Evolutionary conservation across 1,140 invertebrate genomes (phyloP), one percentile per base, ranked within the genome.

Genomic region (Rhyacophila brunnea): DNA sequence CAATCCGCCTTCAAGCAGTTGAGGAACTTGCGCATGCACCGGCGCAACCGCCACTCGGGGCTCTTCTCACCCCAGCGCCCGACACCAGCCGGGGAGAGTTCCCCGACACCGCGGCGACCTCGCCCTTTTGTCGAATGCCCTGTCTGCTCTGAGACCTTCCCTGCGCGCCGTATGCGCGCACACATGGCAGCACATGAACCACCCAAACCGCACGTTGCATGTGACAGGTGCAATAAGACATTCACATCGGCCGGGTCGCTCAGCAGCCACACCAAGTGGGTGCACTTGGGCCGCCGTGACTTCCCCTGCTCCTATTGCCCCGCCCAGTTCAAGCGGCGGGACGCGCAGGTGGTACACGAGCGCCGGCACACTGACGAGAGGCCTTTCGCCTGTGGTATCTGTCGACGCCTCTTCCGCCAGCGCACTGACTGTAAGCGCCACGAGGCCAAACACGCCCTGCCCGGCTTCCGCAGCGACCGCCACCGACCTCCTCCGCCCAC

Each of bases 261-360:
- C 28, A 56, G 46, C 44, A 56, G 53, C 45, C 53, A 56, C 17
- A 40, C 47, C 43, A 56, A 56, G 44, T 56, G 53, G 53, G 53
- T 56, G 15, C 53, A 56, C 32, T 32, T 56, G n/a, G 53, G 53
- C 10, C 43, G 47, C 9, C 23, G 53, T 0, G 47, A 56, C 34
- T 56, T 56, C 34, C 53, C 53, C 1, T 57, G 55, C 46, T 32
- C 45, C 4, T 48, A 49, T 14, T 57, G 55, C 23, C 34, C 45
- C 6, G 55, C 55, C 46, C 48, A 57, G 46, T 57, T 57, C 40
- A 48, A 49, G 46, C 18, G 55, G 17, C 38, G 45, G 14, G 47
- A 49, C n/a, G 55, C 46, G n/a, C 55, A 49, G 38, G 35, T 57
- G 2, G 46, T 57, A 46, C 55, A 57, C 20, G 47, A 57, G 46